Evolutionary conservation across 2,888 invertebrate species (phyloP).

Genomic region (Erebia ligea): DNA sequence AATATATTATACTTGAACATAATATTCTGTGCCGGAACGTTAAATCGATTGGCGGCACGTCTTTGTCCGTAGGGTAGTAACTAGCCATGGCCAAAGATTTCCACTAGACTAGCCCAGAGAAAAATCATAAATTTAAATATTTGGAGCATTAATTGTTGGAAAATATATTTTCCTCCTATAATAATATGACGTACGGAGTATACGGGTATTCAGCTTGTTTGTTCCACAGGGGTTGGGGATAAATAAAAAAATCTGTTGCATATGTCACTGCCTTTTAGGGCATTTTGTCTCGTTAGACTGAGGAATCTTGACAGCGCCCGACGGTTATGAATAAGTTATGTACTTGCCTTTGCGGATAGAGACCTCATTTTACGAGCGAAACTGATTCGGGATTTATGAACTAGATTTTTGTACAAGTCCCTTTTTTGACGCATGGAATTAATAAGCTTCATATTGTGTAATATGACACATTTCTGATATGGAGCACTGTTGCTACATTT

Average conservation of each 20-base stretch:
- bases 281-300: slow-evolving; percentile 32
- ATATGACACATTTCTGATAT: background rate
- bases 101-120: too few species aligned
- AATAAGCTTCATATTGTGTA: background rate
- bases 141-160: too few species aligned
- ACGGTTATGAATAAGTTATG: slow-evolving; percentile 29
- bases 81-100: too few species aligned
- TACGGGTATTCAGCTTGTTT: slow-evolving; percentile 6
- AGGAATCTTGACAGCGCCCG: slow-evolving; percentile 25
- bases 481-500: background rate
- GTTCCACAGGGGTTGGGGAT: slow-evolving; percentile 24
- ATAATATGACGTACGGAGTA: slow-evolving; percentile 1
- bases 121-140: too few species aligned
- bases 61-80: too few species aligned
- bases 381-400: slow-evolving; percentile 11
- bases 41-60: too few species aligned
- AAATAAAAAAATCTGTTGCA: slow-evolving; percentile 25
- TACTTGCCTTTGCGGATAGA: slow-evolving; percentile 10
- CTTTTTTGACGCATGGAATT: background rate
- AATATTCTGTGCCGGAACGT: too few species aligned
- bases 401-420: background rate
- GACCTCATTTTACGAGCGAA: slow-evolving; percentile 14
- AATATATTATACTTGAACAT: too few species aligned
- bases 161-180: background rate
- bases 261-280: slow-evolving; percentile 26